These are phyloP conservation scores for Trypoxylus dichotomus DNA, from an alignment of 1,140 invertebrate species.

Conservation along the genomic window DNA sequence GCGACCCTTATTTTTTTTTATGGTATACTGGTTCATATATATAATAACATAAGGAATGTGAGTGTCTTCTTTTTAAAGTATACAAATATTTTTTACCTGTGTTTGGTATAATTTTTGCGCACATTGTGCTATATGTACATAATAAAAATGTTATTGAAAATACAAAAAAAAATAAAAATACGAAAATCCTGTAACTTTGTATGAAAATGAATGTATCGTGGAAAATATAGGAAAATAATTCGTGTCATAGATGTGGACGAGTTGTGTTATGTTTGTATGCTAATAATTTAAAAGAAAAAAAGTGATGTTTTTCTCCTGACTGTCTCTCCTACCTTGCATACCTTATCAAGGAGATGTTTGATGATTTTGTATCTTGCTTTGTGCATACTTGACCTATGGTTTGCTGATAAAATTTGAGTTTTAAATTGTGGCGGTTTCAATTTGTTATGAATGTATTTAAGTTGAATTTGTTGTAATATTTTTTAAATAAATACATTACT, in stretches of 20 bases:
- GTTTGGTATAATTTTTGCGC: slow-evolving; percentile 10
- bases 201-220: slow-evolving; percentile 3
- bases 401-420: neutral
- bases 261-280: neutral
- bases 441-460: neutral
- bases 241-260: neutral
- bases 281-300: neutral
- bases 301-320: neutral
- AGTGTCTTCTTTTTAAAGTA: slow-evolving; percentile 28
- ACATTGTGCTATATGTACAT: slow-evolving; percentile 14
- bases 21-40: neutral
- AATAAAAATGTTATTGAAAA: slow-evolving; percentile 8
- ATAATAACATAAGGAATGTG: slow-evolving; percentile 30
- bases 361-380: neutral
- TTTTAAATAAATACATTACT: slow-evolving; percentile 19
- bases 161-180: neutral
- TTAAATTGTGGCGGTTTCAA: neutral
- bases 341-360: neutral
- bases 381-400: neutral
- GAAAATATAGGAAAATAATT: neutral
- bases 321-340: neutral
- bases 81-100: slow-evolving; percentile 12
- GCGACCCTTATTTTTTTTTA: slow-evolving; percentile 33
- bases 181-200: neutral
- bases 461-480: slow-evolving; percentile 18